Base-by-base conservation (phyloP, 2,888 invertebrate genomes). In the Chymomyza procnemis region DNA sequence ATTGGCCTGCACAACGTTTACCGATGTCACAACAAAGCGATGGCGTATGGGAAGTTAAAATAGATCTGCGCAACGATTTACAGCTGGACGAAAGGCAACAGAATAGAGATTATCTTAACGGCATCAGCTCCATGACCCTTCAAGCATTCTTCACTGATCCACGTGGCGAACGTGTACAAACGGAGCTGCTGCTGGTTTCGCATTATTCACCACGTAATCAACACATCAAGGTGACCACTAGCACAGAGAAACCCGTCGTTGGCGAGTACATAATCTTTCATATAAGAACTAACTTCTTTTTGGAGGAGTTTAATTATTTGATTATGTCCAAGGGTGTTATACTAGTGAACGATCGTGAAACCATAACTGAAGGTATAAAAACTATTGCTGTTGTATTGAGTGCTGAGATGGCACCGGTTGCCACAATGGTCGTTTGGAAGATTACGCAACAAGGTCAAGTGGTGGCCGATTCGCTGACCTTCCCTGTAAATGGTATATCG, bases 261-360 rank as follows among this genome's bases (percentile, higher is more conserved):
- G 98, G 98, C 34, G 97, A 98, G 90, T 98, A 97, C 89, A 95
- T 98, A 85, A 95, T 99, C 66, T 96, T 99, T 89, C 98, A 98
- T 89, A 96, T 99, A 22, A 94, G 97, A 79, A 96, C 96, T 67
- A 98, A 98, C 90, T 97, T 96, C 90, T 96, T 94, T 92, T 94
- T 98, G 88, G 96, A 97, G 71, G 93, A 94, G 50, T 97, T 98
- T 91, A 96, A 96, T 89, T 99, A 98, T 86, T 92, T 98, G 70
- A 94, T 99, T 14, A 95, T 98, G 93, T 96, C 98, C 0, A 98
- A 97, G 90, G 98, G 98, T 3, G 96, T 96, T 54, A 95, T 99
- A 61, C 91, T 99, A 30, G 93, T 96, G 41, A 95, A 95, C 61
- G 96, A 97, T 16, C 95, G 96, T 78, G 95, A 99, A 88, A 93